Evolutionary conservation across 2,113 vertebrate genomes (phyloP).

Genomic region (Rhea americana): DNA sequence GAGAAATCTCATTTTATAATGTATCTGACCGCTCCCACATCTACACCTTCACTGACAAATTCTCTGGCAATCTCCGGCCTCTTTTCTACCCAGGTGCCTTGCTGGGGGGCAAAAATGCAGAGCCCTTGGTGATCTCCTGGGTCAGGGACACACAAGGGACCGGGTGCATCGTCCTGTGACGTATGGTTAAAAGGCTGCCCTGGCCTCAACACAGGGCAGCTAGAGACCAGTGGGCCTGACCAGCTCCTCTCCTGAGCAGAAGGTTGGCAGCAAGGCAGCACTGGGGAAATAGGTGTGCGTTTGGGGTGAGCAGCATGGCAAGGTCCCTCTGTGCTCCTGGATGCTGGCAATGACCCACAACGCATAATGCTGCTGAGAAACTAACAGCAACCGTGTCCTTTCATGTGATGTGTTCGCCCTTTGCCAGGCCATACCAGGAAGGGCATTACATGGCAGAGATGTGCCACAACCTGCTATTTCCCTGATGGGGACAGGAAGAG

Average conservation of each 20-base stretch:
- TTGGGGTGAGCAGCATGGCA: neutral
- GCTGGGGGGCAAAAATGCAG: slow-evolving; percentile 76
- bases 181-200: neutral
- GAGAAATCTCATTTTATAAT: slow-evolving; percentile 85
- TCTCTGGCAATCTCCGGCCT: slow-evolving; percentile 81
- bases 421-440: neutral
- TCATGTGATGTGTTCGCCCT: accelerated
- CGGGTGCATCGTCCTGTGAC: slow-evolving; percentile 4
- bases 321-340: accelerated
- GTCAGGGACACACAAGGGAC: slow-evolving; percentile 26
- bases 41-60: slow-evolving; percentile 82
- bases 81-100: slow-evolving; percentile 84
- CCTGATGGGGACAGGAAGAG: neutral
- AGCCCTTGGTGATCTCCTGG: slow-evolving; percentile 73
- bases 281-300: neutral
- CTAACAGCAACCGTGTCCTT: neutral
- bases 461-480: neutral
- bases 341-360: neutral
- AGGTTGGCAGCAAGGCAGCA: neutral
- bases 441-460: neutral
- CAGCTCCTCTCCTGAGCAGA: accelerated
- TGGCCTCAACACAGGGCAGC: neutral
- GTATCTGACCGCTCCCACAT: slow-evolving; percentile 77
- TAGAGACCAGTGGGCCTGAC: neutral
- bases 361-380: neutral